Evolutionary conservation across 2,797 vertebrate genomes (phyloP).

Genomic region (Alosa sapidissima): DNA sequence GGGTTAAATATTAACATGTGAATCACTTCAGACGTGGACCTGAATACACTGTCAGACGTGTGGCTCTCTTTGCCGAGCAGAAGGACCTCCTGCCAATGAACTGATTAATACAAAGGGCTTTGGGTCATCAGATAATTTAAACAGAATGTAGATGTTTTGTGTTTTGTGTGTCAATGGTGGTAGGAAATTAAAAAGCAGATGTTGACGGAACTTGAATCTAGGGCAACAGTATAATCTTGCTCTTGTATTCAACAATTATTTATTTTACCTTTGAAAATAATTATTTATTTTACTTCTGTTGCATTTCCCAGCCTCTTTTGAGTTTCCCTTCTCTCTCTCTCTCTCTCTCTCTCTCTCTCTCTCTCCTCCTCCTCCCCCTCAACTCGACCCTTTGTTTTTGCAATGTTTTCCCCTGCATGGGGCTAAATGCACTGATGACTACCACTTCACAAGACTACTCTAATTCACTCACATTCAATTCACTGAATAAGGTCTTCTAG

Average conservation of each 20-base stretch:
- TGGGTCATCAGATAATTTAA: background rate
- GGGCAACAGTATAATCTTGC: background rate
- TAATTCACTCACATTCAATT: too few relatives aligned
- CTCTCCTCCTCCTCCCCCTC: background rate
- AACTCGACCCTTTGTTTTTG: background rate
- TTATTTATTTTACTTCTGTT: background rate
- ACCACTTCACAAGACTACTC: too few relatives aligned
- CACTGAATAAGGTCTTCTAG: too few relatives aligned
- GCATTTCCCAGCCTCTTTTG: too few relatives aligned
- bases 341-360: background rate
- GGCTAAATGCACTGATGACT: too few relatives aligned
- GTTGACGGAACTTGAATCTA: background rate
- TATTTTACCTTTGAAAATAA: too few relatives aligned
- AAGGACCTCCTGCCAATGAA: background rate
- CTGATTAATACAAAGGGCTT: background rate
- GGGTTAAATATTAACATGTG: constrained; percentile 76
- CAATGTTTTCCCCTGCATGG: too few relatives aligned
- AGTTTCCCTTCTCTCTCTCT: background rate
- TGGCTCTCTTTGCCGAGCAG: background rate
- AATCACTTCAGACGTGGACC: constrained; percentile 45
- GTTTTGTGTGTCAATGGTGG: background rate
- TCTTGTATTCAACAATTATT: background rate
- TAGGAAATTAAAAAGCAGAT: background rate
- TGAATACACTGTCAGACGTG: constrained; percentile 29
- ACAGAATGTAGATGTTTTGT: background rate